Base-by-base conservation (phyloP, 1,140 invertebrate species). In the Drosophila watanabei region DNA sequence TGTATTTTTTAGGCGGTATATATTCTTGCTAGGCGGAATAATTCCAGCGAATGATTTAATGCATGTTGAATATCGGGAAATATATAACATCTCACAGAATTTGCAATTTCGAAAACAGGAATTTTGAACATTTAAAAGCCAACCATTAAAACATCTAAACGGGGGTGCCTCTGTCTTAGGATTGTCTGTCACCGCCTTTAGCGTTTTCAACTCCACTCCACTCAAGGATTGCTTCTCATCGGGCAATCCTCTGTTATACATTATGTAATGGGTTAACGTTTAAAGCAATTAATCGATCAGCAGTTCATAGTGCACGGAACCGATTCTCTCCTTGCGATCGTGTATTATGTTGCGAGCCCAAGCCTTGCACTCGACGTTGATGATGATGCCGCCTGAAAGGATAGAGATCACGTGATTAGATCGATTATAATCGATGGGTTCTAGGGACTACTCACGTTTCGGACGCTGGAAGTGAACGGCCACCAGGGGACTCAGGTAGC, bases 361-460 rank as follows among this genome's bases (percentile, higher is more conserved):
- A 9, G 97, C 97, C 92, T 96, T 97, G 94, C 98, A 98, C 91
- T 98, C 97, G 39, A 98, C 95, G 92, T 98, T 98, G 86, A 98
- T 97, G 33, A 98, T 94, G 75, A 97, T 96, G 82, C 97, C 97
- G 82, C 95, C 96, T 96, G 93, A 52, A 37, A 32, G n/a, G 16
- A 14, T 24, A 59, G 51, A 28, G 37, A 0, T 11, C 2, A 30
- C 2, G 5, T 7, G 0, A n/a, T 37, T 41, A 60, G 30, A 5
- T 20, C 6, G 14, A 56, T 28, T 0, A 2, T n/a, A 20, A 14
- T 24, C n/a, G 2, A 20, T 0, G 2, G 18, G 6, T 35, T 13
- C 16, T 10, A 49, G 14, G 14, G 7, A 46, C 11, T 82, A 96
- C 96, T 95, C 94, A 97, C 97, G 95, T 80, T 94, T 95, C 71